Conservation (phyloP, 2,888 invertebrate genomes). For the Antheraea yamamai region DNA sequence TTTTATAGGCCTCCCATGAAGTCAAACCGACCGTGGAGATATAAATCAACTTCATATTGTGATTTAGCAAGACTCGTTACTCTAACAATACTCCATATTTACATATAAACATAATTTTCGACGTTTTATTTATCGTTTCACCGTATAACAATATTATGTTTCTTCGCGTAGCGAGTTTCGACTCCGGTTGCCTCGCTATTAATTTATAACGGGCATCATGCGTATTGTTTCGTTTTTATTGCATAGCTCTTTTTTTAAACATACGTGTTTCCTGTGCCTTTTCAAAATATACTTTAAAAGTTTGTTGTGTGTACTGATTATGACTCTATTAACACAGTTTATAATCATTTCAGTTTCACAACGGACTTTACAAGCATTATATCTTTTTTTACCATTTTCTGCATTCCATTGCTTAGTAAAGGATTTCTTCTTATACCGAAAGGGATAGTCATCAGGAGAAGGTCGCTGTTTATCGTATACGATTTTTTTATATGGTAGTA, state of each 20-base stretch:
- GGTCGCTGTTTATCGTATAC: no score
- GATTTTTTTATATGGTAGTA: not conserved
- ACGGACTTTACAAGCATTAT: not conserved
- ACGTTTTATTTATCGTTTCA: slow-evolving; percentile 58
- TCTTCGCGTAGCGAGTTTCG: slow-evolving; percentile 46
- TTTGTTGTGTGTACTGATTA: not conserved
- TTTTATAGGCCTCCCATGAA: slow-evolving; percentile 78
- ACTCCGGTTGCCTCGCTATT: slow-evolving; percentile 58
- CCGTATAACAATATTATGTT: slow-evolving; percentile 58
- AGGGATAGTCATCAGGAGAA: not conserved
- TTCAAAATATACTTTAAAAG: slow-evolving; percentile 25
- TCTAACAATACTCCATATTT: slow-evolving; percentile 83
- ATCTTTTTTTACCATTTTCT: not conserved
- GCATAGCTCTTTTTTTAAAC: slow-evolving; percentile 34
- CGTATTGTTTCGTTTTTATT: slow-evolving; percentile 35
- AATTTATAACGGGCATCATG: slow-evolving; percentile 55
- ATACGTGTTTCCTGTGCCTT: slow-evolving; percentile 37
- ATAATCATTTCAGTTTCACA: not conserved
- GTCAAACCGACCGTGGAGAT: slow-evolving; percentile 78
- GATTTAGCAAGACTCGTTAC: slow-evolving; percentile 85
- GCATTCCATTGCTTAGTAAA: not conserved
- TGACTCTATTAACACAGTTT: slow-evolving; percentile 26
- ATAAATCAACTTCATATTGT: slow-evolving; percentile 82
- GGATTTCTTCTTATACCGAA: not conserved
- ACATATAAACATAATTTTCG: slow-evolving; percentile 79